These are phyloP conservation scores for Chloroclysta siterata DNA, from an alignment of 2,888 invertebrate species.

Conservation along the genomic window DNA sequence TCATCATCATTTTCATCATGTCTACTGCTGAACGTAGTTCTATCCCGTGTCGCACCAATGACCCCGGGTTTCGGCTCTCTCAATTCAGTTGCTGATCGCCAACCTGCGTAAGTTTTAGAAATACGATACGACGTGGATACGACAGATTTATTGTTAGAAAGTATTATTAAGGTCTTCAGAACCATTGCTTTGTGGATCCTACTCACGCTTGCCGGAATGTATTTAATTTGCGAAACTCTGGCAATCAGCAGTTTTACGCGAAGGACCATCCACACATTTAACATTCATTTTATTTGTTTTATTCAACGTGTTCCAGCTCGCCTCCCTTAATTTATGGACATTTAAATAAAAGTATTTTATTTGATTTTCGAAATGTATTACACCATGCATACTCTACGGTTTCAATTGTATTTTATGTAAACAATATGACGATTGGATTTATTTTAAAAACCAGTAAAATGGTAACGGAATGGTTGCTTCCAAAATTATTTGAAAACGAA, in stretches of 20 bases:
- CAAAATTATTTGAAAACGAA: no score
- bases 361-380: constrained; percentile 27
- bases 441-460: background rate
- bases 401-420: constrained; percentile 6
- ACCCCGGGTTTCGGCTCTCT: no score
- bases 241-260: constrained; percentile 22
- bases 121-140: no score
- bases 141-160: no score
- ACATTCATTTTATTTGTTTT: constrained; percentile 23
- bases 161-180: no score
- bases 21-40: no score
- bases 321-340: constrained; percentile 28
- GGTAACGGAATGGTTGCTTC: no score
- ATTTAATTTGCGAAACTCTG: constrained; percentile 26
- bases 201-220: background rate
- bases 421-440: background rate
- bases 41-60: no score
- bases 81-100: no score
- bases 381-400: constrained; percentile 23
- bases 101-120: no score
- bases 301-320: constrained; percentile 23
- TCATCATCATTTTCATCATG: no score
- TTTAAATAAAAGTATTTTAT: constrained; percentile 31
- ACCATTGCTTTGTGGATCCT: no score
- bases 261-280: constrained; percentile 27